phyloP scores from a whole-genome alignment of 2,888 invertebrate genomes.

The Ametastegia equiseti region DNA sequence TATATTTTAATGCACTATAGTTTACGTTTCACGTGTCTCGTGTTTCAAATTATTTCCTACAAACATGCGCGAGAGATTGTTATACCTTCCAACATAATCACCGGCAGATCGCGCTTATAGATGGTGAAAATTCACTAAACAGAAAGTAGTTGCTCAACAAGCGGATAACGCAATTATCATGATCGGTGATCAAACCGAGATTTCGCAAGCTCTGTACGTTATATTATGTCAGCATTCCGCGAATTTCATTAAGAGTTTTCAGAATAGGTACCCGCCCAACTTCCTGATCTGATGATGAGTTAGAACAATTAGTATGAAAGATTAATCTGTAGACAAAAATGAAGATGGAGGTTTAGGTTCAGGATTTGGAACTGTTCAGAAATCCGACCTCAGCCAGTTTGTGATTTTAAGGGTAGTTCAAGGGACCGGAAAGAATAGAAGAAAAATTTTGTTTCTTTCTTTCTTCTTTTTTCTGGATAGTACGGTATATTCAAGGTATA shows the following conservation, averaged over 20 bases:
- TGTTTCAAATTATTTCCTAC: background rate
- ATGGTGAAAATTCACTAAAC: conserved; percentile 3
- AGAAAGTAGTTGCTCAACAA: background rate
- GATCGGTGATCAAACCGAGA: background rate
- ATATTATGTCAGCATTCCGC: conserved; percentile 16
- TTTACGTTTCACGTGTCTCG: too few relatives aligned
- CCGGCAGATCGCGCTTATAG: too few relatives aligned
- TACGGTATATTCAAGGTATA: background rate
- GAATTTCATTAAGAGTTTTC: background rate
- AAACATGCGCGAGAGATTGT: background rate
- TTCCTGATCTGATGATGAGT: background rate
- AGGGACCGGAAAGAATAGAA: background rate
- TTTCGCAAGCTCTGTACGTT: conserved; percentile 10
- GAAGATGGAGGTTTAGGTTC: background rate
- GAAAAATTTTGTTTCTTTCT: background rate
- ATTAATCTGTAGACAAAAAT: background rate
- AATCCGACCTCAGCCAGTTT: background rate
- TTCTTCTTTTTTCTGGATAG: background rate
- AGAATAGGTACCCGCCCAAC: background rate
- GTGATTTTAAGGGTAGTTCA: background rate
- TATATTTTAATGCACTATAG: background rate
- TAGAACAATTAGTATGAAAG: background rate
- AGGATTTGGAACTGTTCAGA: background rate
- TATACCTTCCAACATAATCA: background rate
- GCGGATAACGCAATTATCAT: background rate